phyloP scores from a whole-genome alignment of 2,113 vertebrate genomes.

The Scomber scombrus region DNA sequence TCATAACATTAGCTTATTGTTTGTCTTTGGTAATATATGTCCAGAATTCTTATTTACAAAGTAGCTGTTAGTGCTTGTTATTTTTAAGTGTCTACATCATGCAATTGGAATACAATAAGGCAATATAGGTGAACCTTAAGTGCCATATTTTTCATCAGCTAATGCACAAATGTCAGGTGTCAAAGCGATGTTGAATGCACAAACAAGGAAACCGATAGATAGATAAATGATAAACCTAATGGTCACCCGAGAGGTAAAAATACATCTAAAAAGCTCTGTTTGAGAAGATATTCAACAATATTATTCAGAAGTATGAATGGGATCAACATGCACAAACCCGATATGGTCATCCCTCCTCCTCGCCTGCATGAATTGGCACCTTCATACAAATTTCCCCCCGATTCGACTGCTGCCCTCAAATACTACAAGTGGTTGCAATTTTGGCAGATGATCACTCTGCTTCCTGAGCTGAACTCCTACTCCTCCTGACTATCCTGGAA shows the following conservation, averaged over 20 bases:
- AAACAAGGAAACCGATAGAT: background rate
- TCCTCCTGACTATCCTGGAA: slow-evolving; percentile 21
- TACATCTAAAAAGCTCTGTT: too few species aligned
- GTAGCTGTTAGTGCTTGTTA: too few species aligned
- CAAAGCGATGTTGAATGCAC: background rate
- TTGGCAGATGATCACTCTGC: slow-evolving; percentile 32
- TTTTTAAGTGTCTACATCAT: too few species aligned
- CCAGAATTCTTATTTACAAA: background rate
- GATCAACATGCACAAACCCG: too few species aligned
- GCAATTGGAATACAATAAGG: background rate
- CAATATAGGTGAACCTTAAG: slow-evolving; percentile 1
- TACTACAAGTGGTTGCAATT: slow-evolving; percentile 52
- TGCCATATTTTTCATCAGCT: slow-evolving; percentile 1
- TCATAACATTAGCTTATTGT: background rate
- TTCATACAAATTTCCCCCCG: slow-evolving; percentile 27
- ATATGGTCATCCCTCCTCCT: background rate
- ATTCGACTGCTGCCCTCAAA: slow-evolving; percentile 35
- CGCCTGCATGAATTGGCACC: slow-evolving; percentile 2
- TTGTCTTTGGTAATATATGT: background rate
- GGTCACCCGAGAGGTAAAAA: too few species aligned
- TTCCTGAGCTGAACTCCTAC: slow-evolving; percentile 41
- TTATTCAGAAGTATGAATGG: too few species aligned
- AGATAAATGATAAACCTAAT: background rate
- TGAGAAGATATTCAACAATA: too few species aligned
- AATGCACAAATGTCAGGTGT: background rate